Evolutionary conservation across 2,113 vertebrate species (phyloP).

Genomic region (Daphoenositta chrysoptera): DNA sequence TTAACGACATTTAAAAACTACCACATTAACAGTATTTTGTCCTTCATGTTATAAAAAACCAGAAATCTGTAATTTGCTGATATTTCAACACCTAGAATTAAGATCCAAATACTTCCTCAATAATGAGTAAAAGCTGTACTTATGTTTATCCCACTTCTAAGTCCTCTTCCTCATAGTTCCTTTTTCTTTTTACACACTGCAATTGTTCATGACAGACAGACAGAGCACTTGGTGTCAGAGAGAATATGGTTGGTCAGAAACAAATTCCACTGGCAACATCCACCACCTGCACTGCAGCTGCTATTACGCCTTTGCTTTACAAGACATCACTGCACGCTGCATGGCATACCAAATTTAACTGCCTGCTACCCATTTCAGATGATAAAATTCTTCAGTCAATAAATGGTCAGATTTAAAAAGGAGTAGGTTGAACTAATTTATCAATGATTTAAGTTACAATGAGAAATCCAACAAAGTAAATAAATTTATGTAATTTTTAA

Average conservation of each 20-base stretch:
- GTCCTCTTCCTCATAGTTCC: neutral
- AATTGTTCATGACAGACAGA: neutral
- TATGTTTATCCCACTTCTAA: neutral
- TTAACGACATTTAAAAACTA: neutral
- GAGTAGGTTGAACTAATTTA: neutral
- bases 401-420: neutral
- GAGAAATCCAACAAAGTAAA: neutral
- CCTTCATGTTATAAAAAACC: neutral
- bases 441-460: neutral
- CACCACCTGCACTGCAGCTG: conserved; percentile 26
- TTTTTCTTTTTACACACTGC: neutral
- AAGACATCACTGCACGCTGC: neutral
- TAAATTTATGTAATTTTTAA: neutral
- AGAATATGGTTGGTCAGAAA: neutral
- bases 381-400: neutral
- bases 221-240: neutral
- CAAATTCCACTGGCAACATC: neutral
- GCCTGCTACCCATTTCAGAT: neutral
- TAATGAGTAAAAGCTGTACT: neutral
- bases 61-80: neutral
- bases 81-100: neutral
- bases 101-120: neutral
- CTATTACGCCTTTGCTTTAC: neutral
- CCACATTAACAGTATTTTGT: neutral
- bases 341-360: neutral